These are phyloP conservation scores for Mystacides longicornis DNA, from an alignment of 2,888 invertebrate genomes.

Conservation along the genomic window DNA sequence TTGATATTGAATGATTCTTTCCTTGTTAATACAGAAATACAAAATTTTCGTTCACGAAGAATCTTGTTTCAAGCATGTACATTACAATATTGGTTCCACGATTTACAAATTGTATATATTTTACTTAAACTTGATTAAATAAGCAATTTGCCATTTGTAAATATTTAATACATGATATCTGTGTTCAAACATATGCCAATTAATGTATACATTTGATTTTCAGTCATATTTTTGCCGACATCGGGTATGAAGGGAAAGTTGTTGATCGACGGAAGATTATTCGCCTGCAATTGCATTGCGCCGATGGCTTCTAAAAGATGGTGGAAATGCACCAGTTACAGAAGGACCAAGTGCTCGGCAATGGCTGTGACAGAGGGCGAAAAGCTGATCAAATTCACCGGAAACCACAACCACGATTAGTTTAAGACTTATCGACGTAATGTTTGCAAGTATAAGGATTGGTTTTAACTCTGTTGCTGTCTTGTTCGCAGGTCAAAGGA, in stretches of 20 bases:
- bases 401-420: not conserved
- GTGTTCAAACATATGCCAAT: too few relatives aligned
- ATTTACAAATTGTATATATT: too few relatives aligned
- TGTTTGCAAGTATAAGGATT: not conserved
- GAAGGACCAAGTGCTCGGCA: not conserved
- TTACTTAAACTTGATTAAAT: too few relatives aligned
- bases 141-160: too few relatives aligned
- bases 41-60: too few relatives aligned
- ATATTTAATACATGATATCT: too few relatives aligned
- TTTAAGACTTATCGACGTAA: not conserved
- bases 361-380: not conserved
- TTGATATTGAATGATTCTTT: too few relatives aligned
- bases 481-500: too few relatives aligned
- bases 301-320: not conserved
- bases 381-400: not conserved
- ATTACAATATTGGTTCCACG: too few relatives aligned
- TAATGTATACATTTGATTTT: not conserved
- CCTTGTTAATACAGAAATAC: too few relatives aligned
- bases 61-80: too few relatives aligned
- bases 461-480: not conserved
- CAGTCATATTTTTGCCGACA: not conserved
- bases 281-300: not conserved
- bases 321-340: not conserved
- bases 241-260: not conserved
- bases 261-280: not conserved